These are phyloP conservation scores for Harpalus rufipes DNA, from an alignment of 2,888 invertebrate species.

Conservation along the genomic window DNA sequence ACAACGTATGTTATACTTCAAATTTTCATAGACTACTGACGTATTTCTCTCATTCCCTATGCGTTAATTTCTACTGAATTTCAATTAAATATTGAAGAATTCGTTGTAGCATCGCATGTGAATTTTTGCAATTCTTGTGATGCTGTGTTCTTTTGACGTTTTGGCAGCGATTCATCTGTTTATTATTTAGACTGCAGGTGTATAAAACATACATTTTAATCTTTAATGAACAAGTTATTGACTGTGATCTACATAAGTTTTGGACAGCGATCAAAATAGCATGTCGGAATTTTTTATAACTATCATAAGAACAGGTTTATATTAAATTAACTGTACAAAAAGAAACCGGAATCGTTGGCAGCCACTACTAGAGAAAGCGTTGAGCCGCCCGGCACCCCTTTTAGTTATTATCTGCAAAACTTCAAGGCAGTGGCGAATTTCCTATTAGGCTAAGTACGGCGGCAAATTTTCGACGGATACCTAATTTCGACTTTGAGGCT, in stretches of 20 bases:
- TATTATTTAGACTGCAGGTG: not conserved
- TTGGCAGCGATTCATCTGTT: constrained; percentile 1
- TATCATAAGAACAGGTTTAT: too few species aligned
- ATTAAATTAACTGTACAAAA: too few species aligned
- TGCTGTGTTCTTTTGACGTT: not conserved
- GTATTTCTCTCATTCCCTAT: not conserved
- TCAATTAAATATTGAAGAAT: not conserved
- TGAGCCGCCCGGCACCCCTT: too few species aligned
- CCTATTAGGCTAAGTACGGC: too few species aligned
- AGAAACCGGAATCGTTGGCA: too few species aligned
- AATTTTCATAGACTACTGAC: not conserved
- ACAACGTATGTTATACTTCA: not conserved
- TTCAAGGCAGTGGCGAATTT: too few species aligned
- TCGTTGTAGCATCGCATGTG: not conserved
- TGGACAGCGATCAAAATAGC: not conserved
- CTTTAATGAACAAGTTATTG: not conserved
- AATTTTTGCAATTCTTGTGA: not conserved
- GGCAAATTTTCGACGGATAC: too few species aligned
- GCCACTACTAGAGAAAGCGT: too few species aligned
- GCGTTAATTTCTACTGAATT: not conserved
- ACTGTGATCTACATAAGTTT: not conserved
- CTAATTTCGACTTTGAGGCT: too few species aligned
- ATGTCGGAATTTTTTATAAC: too few species aligned
- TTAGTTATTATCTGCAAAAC: too few species aligned
- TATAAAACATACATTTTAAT: not conserved